Base-by-base conservation (phyloP, 2,113 vertebrate genomes). In the Amia ocellicauda region DNA sequence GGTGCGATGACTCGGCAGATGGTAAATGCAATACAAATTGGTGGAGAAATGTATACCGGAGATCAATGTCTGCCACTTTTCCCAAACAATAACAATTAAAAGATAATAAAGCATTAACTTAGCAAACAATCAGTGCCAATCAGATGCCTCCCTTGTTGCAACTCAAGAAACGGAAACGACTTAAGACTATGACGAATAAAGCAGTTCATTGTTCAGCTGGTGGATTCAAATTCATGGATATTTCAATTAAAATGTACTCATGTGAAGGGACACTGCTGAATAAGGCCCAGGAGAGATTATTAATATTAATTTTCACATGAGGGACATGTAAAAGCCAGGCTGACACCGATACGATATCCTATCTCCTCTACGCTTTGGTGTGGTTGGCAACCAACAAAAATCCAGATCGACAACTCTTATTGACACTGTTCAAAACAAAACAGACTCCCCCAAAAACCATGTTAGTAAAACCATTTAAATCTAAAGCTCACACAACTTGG, bases 121-220 rank as follows among this genome's bases (percentile, higher is more conserved):
- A 72, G 68, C 49, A 79, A 73, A 67, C 71, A 76, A 76, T 76
- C 69, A 67, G 75, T 78, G 86, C 80, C 86, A 86, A 86, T 88
- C 84, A 85, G 72, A 78, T 63, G 69, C 76, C 79, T 80, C 80
- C 81, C 78, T 74, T 81, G 68, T 62, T 73, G 59, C 69, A 64
- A 72, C 70, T 72, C 5, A 67, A 64, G 49, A 67, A 82, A 80
- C 80, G 60, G 80, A 82, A 80, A 73, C 78, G 78, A 84, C 74
- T 82, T 74, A 66, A 60, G 74, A 87, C 82, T 84, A 73, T 81
- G 84, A 84, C 80, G 79, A 85, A 75, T 77, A 84, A 87, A 83
- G 83, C 81, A 83, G 84, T 76, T 74, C 74, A 74, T 78, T 56
- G 77, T 82, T 63, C 71, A 64, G 61, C n/a, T n/a, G n/a, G n/a